These are phyloP conservation scores for Fringilla coelebs DNA, from an alignment of 2,797 vertebrate species.

Conservation along the genomic window DNA sequence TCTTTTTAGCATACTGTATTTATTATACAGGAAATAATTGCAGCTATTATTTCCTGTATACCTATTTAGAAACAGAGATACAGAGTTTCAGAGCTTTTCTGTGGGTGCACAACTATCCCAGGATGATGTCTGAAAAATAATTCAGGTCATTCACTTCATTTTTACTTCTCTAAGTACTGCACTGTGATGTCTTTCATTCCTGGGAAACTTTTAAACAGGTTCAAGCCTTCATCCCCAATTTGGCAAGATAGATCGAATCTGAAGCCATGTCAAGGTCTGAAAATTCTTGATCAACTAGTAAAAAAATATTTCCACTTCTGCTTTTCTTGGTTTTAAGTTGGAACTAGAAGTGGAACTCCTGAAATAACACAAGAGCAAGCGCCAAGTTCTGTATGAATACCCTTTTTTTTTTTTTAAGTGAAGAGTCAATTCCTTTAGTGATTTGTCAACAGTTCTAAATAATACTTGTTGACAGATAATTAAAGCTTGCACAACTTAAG, in stretches of 20 bases:
- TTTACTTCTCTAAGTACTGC: not conserved
- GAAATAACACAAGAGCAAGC: not conserved
- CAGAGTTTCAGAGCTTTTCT: not conserved
- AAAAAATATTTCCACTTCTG: conserved; percentile 45
- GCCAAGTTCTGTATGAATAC: conserved; percentile 7
- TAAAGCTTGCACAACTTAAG: not conserved
- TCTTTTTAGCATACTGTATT: not conserved
- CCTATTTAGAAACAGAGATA: not conserved
- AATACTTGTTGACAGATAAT: conserved; percentile 25
- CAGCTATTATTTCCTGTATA: not conserved
- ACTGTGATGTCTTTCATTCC: not conserved
- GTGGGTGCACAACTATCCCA: not conserved
- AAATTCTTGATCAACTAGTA: conserved; percentile 25
- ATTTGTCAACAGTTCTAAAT: conserved; percentile 56
- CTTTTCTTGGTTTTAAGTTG: conserved; percentile 37
- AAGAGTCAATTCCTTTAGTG: not conserved
- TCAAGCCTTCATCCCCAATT: not conserved
- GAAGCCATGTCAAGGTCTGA: conserved; percentile 23
- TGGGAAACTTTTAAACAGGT: conserved; percentile 10
- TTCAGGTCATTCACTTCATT: not conserved
- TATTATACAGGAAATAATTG: not conserved
- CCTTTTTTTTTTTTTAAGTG: not conserved
- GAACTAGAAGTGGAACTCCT: conserved; percentile 39
- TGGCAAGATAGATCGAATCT: not conserved
- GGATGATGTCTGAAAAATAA: not conserved